phyloP scores from a whole-genome alignment of 2,113 vertebrate genomes.

The Oreochromis aureus region DNA sequence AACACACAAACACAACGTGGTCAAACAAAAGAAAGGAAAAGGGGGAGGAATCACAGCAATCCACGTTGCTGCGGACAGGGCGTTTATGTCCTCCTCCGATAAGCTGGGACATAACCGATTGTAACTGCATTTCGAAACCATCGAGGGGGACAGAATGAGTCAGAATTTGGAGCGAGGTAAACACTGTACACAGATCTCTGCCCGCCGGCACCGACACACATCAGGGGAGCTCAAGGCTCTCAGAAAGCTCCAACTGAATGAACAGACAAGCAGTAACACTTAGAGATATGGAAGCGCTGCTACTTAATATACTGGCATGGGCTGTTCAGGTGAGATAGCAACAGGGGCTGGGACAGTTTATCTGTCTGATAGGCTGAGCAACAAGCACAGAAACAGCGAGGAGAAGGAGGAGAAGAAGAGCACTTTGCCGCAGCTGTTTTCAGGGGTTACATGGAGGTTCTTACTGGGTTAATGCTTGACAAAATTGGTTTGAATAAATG shows the following conservation, averaged over 20 bases:
- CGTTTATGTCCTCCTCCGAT: conserved; percentile 31
- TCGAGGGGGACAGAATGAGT: conserved; percentile 40
- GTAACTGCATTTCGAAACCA: conserved; percentile 16
- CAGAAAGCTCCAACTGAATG: conserved; percentile 72
- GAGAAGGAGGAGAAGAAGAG: background rate
- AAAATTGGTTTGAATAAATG: conserved; percentile 26
- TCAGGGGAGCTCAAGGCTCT: conserved; percentile 52
- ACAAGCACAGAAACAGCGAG: conserved; percentile 36
- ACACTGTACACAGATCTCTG: conserved; percentile 44
- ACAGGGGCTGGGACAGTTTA: conserved; percentile 19
- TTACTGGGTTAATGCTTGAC: background rate
- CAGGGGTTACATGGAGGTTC: conserved; percentile 6
- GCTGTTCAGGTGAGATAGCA: conserved; percentile 57
- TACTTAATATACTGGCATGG: conserved; percentile 51
- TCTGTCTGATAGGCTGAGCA: conserved; percentile 50
- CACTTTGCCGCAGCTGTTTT: conserved; percentile 23
- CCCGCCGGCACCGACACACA: conserved; percentile 54
- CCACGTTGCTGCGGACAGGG: conserved; percentile 1
- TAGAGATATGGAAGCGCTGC: conserved; percentile 62
- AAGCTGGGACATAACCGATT: conserved; percentile 29
- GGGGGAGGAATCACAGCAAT: conserved; percentile 34
- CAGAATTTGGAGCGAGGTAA: conserved; percentile 33
- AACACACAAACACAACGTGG: background rate
- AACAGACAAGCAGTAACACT: conserved; percentile 76
- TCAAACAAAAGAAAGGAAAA: conserved; percentile 6